Conservation (phyloP, 2,113 vertebrate species). For the Callopanchax toddi region DNA sequence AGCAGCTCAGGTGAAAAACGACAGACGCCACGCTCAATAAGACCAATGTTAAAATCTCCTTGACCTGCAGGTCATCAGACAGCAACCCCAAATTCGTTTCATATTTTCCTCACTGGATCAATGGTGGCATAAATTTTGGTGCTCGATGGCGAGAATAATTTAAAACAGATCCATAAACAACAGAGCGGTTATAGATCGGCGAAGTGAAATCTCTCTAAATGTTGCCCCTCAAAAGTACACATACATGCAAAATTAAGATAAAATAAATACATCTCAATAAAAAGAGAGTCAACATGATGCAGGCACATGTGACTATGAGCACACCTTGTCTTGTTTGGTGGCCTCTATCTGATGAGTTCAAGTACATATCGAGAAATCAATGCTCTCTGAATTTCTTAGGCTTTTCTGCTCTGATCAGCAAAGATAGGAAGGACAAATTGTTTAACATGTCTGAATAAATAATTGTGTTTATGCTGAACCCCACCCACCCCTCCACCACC, state of each 20-base stretch:
- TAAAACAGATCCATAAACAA: slow-evolving; percentile 97
- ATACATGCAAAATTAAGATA: background rate
- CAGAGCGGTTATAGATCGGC: slow-evolving; percentile 68
- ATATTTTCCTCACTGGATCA: slow-evolving; percentile 99
- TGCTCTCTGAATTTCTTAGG: slow-evolving; percentile 94
- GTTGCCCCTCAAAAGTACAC: background rate
- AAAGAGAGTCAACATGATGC: background rate
- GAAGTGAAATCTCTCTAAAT: background rate
- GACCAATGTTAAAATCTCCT: slow-evolving; percentile 97
- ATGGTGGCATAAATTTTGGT: slow-evolving; percentile 96
- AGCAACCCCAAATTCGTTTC: slow-evolving; percentile 96
- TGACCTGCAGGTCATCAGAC: slow-evolving; percentile 94
- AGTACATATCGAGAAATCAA: slow-evolving; percentile 96
- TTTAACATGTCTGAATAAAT: slow-evolving; percentile 82
- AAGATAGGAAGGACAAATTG: slow-evolving; percentile 87
- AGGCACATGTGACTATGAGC: slow-evolving; percentile 47
- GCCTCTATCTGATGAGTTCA: slow-evolving; percentile 90
- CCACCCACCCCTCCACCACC: slow-evolving; percentile 11
- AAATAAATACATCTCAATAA: background rate
- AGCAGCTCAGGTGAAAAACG: slow-evolving; percentile 72
- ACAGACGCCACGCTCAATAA: slow-evolving; percentile 80
- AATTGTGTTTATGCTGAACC: slow-evolving; percentile 67
- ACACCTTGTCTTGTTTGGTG: slow-evolving; percentile 34
- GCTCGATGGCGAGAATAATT: slow-evolving; percentile 99
- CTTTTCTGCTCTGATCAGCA: slow-evolving; percentile 96